phyloP scores from a whole-genome alignment of 2,888 invertebrate species.

The Drosophila formosana region DNA sequence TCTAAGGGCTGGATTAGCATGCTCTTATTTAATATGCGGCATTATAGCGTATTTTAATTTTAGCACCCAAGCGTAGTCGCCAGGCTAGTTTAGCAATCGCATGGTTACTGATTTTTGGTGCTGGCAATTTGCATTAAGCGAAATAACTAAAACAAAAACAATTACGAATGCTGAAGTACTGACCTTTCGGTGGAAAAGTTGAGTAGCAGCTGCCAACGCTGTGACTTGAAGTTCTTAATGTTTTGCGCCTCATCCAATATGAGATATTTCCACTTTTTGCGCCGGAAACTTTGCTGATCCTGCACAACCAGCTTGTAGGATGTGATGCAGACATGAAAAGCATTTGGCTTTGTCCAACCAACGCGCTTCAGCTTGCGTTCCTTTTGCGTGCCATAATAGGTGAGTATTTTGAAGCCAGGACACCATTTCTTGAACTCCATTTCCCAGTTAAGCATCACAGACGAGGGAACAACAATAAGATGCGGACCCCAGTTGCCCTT shows the following conservation, averaged over 20 bases:
- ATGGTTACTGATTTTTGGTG: slow-evolving; percentile 82
- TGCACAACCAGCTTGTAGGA: slow-evolving; percentile 99
- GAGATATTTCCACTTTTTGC: slow-evolving; percentile 99
- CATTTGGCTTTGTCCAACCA: slow-evolving; percentile 99
- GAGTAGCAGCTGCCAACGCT: slow-evolving; percentile 98
- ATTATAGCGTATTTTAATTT: slow-evolving; percentile 72
- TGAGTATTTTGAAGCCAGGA: slow-evolving; percentile 99
- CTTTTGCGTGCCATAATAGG: slow-evolving; percentile 98
- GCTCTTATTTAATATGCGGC: slow-evolving; percentile 65
- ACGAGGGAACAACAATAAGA: slow-evolving; percentile 99
- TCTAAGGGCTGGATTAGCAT: slow-evolving; percentile 51
- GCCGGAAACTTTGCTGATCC: slow-evolving; percentile 98
- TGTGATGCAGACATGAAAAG: slow-evolving; percentile 99
- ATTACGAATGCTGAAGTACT: slow-evolving; percentile 67
- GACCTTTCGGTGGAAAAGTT: slow-evolving; percentile 97
- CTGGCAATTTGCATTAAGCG: slow-evolving; percentile 15
- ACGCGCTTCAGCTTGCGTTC: slow-evolving; percentile 96
- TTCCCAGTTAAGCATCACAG: slow-evolving; percentile 99
- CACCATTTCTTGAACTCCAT: slow-evolving; percentile 99
- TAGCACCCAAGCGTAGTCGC: slow-evolving; percentile 84
- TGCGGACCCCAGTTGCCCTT: slow-evolving; percentile 98
- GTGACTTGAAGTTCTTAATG: slow-evolving; percentile 99
- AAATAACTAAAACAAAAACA: not conserved
- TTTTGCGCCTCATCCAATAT: slow-evolving; percentile 99
- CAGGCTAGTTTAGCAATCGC: slow-evolving; percentile 78